Percentiles rank a stretch among this genome's conserved stretches.
Evolutionary conservation across 2,113 vertebrate species (phyloP).

Genomic region (Vombatus ursinus): DNA sequence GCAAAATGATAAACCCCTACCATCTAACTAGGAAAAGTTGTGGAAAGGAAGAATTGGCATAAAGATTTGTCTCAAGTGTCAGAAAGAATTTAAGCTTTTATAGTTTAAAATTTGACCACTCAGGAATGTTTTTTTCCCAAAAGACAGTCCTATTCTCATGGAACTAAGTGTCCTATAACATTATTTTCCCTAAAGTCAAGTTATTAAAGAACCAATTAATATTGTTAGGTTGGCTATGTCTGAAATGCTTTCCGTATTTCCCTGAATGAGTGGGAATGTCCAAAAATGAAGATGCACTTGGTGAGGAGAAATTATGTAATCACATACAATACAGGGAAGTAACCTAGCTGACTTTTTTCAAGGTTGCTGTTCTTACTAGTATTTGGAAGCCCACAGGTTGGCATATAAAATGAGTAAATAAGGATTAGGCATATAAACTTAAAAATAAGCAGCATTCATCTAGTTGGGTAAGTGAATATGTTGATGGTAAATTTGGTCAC

Average conservation of each 20-base stretch:
- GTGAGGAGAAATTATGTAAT: neutral
- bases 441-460: slow-evolving; percentile 18
- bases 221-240: neutral
- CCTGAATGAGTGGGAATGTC: neutral
- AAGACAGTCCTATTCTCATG: neutral
- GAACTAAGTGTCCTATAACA: neutral
- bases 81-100: neutral
- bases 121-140: neutral
- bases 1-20: neutral
- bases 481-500: neutral
- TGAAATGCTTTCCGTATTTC: neutral
- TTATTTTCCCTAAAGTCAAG: neutral
- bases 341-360: neutral
- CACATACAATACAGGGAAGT: neutral
- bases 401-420: neutral
- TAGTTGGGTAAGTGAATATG: neutral
- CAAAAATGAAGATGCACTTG: slow-evolving; percentile 5
- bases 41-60: neutral
- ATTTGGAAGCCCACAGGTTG: slow-evolving; percentile 26
- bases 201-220: neutral
- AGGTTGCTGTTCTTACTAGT: neutral
- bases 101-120: neutral
- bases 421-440: slow-evolving; percentile 26
- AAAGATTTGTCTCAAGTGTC: neutral
- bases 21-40: neutral